Evolutionary conservation across 2,797 vertebrate species (phyloP).

Genomic region (Pteropus rufus): DNA sequence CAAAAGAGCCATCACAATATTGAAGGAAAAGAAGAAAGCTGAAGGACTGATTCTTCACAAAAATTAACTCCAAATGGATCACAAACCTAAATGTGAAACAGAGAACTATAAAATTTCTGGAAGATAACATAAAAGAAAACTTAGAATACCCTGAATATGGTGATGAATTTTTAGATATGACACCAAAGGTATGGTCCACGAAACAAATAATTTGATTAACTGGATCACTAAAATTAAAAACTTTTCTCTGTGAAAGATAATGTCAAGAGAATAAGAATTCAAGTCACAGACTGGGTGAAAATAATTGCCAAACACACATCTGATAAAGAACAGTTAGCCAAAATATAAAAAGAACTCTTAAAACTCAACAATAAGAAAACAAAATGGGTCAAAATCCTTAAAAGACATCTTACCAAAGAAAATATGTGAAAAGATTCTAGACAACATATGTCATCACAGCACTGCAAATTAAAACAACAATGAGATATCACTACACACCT

Average conservation of each 20-base stretch:
- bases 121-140: not conserved
- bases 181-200: not conserved
- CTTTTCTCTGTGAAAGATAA: not conserved
- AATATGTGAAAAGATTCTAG: not conserved
- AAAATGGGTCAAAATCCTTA: not conserved
- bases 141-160: not conserved
- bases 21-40: not conserved
- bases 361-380: not conserved
- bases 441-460: not conserved
- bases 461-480: not conserved
- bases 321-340: not conserved
- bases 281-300: not conserved
- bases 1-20: not conserved
- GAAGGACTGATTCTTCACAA: not conserved
- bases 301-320: not conserved
- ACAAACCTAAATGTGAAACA: not conserved
- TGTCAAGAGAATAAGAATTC: not conserved
- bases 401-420: not conserved
- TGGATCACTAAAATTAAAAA: not conserved
- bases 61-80: not conserved
- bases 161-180: not conserved
- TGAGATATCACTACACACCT: not conserved
- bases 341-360: not conserved
- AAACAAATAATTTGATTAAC: not conserved
- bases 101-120: not conserved